These are phyloP conservation scores for Ceratina calcarata DNA, from an alignment of 1,140 invertebrate genomes.

Conservation along the genomic window DNA sequence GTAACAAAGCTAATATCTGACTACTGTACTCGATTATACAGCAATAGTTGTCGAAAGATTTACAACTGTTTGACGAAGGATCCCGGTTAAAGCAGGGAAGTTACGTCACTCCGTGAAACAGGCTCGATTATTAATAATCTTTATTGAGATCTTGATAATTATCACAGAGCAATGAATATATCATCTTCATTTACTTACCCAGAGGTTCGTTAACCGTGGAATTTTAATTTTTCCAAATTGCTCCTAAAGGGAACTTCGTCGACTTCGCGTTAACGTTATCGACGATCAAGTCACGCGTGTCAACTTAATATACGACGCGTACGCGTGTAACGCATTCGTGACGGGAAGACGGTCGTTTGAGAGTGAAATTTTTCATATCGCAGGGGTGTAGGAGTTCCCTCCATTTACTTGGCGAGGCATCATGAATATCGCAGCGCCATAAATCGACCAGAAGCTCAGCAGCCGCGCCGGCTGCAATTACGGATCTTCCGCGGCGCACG, in stretches of 20 bases:
- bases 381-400: slow-evolving; percentile 27
- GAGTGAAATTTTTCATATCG: slow-evolving; percentile 45
- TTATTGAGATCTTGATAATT: too few species aligned
- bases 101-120: background rate
- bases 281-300: background rate
- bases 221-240: background rate
- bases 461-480: slow-evolving; percentile 56
- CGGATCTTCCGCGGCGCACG: slow-evolving; percentile 44
- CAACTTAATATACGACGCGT: slow-evolving; percentile 23
- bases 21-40: slow-evolving; percentile 30
- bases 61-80: slow-evolving; percentile 47
- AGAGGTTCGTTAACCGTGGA: background rate
- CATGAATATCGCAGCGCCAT: slow-evolving; percentile 53
- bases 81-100: background rate
- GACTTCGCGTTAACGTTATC: background rate
- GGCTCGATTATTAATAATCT: background rate
- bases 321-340: background rate
- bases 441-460: slow-evolving; percentile 54
- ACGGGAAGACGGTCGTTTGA: slow-evolving; percentile 8
- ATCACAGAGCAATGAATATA: background rate
- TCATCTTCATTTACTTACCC: background rate
- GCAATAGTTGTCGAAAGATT: slow-evolving; percentile 52
- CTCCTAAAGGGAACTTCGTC: background rate
- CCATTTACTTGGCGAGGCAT: slow-evolving; percentile 51
- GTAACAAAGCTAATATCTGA: slow-evolving; percentile 36